phyloP scores from a whole-genome alignment of 2,113 vertebrate genomes.

The Amazona vittata region DNA sequence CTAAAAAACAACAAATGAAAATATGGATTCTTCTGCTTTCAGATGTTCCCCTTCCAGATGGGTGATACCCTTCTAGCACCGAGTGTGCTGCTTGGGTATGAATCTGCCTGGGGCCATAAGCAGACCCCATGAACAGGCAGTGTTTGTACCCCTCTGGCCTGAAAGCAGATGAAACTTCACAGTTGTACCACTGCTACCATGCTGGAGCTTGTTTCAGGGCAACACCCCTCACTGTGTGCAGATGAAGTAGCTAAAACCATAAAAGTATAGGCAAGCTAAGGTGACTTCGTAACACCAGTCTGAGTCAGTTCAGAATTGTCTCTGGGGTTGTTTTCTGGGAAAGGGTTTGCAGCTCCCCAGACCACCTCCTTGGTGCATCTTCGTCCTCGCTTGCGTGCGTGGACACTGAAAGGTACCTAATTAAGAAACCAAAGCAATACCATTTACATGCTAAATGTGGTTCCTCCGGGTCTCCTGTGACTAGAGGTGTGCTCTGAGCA shows the following conservation, averaged over 20 bases:
- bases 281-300: rapidly evolving
- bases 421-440: not conserved
- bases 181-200: not conserved
- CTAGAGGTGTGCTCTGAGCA: constrained; percentile 97
- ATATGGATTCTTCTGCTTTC: not conserved
- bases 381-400: rapidly evolving
- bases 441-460: constrained; percentile 74
- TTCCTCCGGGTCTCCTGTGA: constrained; percentile 82
- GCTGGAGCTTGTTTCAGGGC: not conserved
- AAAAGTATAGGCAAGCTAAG: not conserved
- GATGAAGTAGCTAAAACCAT: not conserved
- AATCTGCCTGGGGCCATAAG: rapidly evolving
- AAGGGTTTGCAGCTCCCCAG: not conserved
- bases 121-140: rapidly evolving
- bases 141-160: not conserved
- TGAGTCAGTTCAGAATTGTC: not conserved
- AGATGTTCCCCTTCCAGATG: not conserved
- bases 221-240: not conserved
- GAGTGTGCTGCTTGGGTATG: not conserved
- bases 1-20: not conserved
- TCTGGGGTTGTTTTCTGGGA: not conserved
- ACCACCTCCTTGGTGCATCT: not conserved
- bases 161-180: not conserved
- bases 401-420: not conserved
- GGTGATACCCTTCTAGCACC: not conserved